Percentiles rank a stretch among this genome's conserved stretches.
Conservation (phyloP, 2,113 vertebrate species). For the Promerops cafer region DNA sequence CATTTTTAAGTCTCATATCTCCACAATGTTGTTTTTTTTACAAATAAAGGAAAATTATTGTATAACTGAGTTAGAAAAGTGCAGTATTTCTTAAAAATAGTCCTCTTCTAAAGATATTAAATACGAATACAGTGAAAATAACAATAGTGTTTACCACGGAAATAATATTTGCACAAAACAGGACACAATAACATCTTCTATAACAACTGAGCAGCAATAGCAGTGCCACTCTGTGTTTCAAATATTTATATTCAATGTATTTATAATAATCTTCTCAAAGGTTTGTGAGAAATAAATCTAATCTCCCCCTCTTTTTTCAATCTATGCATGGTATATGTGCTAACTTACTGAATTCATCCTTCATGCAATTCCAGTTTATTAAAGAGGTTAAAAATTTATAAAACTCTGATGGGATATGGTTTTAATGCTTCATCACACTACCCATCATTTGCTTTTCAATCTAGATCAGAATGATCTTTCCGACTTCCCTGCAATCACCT, state of each 20-base stretch:
- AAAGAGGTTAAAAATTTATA: slow-evolving; percentile 85
- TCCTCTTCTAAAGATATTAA: background rate
- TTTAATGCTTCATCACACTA: slow-evolving; percentile 83
- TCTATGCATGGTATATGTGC: slow-evolving; percentile 52
- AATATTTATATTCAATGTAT: slow-evolving; percentile 37
- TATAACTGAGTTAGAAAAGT: background rate
- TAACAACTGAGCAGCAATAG: background rate
- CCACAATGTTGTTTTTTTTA: background rate
- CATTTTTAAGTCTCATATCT: background rate
- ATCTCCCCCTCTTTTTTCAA: slow-evolving; percentile 23
- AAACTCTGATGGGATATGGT: slow-evolving; percentile 80
- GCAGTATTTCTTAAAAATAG: background rate
- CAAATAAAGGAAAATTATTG: background rate
- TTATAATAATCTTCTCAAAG: slow-evolving; percentile 52
- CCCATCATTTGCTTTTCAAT: slow-evolving; percentile 84
- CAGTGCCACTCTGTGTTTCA: background rate
- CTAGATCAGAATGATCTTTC: slow-evolving; percentile 78
- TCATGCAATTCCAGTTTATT: slow-evolving; percentile 80
- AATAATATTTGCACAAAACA: slow-evolving; percentile 15
- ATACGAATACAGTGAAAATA: background rate
- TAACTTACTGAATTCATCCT: slow-evolving; percentile 76
- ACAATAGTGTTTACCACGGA: background rate
- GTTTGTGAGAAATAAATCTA: slow-evolving; percentile 56
- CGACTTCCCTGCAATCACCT: slow-evolving; percentile 81
- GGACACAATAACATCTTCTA: background rate